Base-by-base conservation (phyloP, 2,888 invertebrate genomes). In the Hoplodrina ambigua region DNA sequence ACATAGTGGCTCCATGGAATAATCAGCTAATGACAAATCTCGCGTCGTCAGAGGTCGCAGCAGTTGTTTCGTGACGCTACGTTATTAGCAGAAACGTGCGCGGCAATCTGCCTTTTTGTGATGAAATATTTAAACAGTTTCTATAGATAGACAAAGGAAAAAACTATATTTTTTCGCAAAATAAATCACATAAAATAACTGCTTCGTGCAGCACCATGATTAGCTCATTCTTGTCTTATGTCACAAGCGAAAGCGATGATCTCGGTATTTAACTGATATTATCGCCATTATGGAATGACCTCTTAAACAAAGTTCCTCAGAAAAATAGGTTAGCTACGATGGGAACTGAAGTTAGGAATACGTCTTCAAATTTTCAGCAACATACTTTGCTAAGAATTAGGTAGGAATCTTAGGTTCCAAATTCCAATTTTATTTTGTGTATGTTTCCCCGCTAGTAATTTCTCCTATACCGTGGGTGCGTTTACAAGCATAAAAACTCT, bases 11-110 rank as follows among this genome's bases (percentile, higher is more conserved):
- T 11, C 17, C 44, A 50, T 79, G n/a, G n/a, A 69, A 81, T 57
- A 69, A 74, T 52, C 41, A 61, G 53, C 46, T 54, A 81, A 73
- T 67, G 52, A 63, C 67, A 58, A 76, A 79, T 77, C 68, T 67
- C 69, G 75, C 66, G 50, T 59, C 71, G 60, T 64, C 62, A 77
- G 82, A 83, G 79, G 84, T 74, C 82, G 81, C 83, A 81, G 78
- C 80, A 75, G 57, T 46, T 60, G 83, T 87, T 87, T 84, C 92
- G 91, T 93, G 92, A 88, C 89, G 72, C 55, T 69, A 74, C 65
- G 80, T 87, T 88, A 91, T 92, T 92, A 91, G 82, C 85, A 69
- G 72, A 82, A 84, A 76, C 80, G 68, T 65, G 65, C 63, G 59
- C 67, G 20, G 63, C 64, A 77, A 69, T 69, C 64, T 75, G 62